A percentile compares a stretch with the other conserved stretches of the same genome.
These are phyloP conservation scores for Margarornis squamiger DNA, from an alignment of 2,797 vertebrate genomes.

Conservation along the genomic window DNA sequence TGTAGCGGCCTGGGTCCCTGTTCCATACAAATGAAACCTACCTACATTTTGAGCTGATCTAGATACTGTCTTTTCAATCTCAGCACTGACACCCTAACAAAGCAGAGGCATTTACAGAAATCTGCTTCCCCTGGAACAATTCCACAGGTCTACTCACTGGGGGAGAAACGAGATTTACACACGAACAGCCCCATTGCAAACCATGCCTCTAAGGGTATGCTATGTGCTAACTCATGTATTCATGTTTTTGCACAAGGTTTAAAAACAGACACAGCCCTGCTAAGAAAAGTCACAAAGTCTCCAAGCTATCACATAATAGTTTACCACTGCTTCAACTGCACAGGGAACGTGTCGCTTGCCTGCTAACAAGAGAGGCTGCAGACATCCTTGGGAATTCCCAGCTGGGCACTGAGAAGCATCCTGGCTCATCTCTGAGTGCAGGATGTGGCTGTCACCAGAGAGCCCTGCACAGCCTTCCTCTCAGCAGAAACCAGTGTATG, in stretches of 20 bases:
- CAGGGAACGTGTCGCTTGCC: neutral
- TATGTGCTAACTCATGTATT: fast-evolving
- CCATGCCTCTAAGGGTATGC: neutral
- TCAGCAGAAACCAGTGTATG: fast-evolving
- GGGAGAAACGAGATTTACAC: neutral
- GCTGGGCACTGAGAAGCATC: neutral
- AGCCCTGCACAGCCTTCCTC: neutral
- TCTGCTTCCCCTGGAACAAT: neutral
- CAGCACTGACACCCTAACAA: neutral
- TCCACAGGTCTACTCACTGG: neutral
- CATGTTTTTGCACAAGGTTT: neutral
- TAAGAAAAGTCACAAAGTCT: neutral
- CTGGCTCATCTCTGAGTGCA: neutral
- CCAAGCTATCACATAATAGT: neutral
- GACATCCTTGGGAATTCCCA: neutral
- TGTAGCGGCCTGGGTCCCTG: neutral
- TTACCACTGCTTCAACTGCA: neutral
- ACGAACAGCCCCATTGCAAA: neutral
- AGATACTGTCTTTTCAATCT: neutral
- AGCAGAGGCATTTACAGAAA: neutral
- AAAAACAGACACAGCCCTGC: neutral
- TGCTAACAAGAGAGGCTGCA: neutral
- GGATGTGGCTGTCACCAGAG: neutral
- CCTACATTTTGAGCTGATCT: neutral
- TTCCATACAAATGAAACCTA: neutral